These are phyloP conservation scores for Bos javanicus DNA, from an alignment of 2,113 vertebrate species.

Conservation along the genomic window DNA sequence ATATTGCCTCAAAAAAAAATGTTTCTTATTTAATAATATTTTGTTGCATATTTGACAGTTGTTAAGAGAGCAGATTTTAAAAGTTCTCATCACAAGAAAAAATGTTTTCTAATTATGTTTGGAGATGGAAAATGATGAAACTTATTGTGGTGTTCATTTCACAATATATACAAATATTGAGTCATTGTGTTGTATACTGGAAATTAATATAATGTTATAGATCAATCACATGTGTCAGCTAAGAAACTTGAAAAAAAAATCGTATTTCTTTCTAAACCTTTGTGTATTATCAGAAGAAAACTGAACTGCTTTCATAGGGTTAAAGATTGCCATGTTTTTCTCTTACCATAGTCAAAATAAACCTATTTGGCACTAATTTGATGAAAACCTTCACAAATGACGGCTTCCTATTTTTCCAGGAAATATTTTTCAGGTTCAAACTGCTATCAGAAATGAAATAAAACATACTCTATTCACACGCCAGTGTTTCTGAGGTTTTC, in stretches of 20 bases:
- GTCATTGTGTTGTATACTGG: neutral
- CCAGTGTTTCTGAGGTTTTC: neutral
- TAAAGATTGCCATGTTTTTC: neutral
- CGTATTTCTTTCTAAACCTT: neutral
- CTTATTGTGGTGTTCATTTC: neutral
- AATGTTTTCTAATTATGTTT: neutral
- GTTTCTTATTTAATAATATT: neutral
- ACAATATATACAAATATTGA: neutral
- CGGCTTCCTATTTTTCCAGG: neutral
- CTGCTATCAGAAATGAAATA: neutral
- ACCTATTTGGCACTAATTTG: neutral
- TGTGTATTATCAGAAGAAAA: neutral
- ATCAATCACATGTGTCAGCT: neutral
- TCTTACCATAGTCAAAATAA: neutral
- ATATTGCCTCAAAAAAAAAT: neutral
- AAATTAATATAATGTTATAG: neutral
- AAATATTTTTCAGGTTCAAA: conserved; percentile 2
- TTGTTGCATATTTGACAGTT: neutral
- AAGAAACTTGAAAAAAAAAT: neutral
- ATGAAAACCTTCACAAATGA: neutral
- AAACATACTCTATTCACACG: neutral
- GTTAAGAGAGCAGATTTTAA: neutral
- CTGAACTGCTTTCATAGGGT: neutral
- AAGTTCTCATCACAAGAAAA: neutral
- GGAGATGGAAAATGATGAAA: neutral